These are phyloP conservation scores for Nycticorax nycticorax DNA, from an alignment of 2,113 vertebrate species.

Conservation along the genomic window DNA sequence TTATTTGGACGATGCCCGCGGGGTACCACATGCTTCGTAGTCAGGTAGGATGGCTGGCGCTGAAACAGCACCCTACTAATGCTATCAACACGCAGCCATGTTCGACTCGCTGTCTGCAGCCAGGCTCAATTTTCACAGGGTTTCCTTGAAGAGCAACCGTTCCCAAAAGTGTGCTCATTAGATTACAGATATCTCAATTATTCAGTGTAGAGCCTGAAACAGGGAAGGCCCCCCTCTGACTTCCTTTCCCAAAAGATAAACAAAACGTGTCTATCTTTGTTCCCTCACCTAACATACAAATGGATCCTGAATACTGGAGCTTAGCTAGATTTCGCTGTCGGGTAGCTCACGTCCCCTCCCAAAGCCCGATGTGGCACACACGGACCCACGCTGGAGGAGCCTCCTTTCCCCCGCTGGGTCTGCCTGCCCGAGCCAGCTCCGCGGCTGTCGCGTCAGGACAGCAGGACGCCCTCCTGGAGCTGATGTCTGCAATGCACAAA, in stretches of 20 bases:
- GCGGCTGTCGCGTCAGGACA: rapidly evolving
- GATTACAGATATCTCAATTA: not conserved
- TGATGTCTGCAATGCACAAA: rapidly evolving
- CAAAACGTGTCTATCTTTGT: rapidly evolving
- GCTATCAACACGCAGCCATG: not conserved
- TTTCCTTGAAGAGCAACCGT: not conserved
- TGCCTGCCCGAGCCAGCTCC: not conserved
- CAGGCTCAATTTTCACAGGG: not conserved
- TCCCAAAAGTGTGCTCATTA: not conserved
- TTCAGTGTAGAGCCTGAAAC: rapidly evolving
- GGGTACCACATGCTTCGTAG: not conserved
- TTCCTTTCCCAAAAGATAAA: not conserved
- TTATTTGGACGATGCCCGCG: not conserved
- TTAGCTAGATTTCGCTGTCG: not conserved
- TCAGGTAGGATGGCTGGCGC: not conserved
- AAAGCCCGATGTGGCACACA: rapidly evolving
- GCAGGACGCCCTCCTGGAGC: not conserved
- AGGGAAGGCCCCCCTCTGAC: not conserved
- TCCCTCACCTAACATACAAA: not conserved
- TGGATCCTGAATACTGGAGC: rapidly evolving
- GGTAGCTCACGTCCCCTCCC: not conserved
- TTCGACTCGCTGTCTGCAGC: not conserved
- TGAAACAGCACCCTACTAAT: not conserved
- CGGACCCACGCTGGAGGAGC: rapidly evolving
- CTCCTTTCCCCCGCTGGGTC: not conserved